Evolutionary conservation across 1,140 invertebrate species (phyloP), one percentile per base, ranked within the genome.

Genomic region (Anastatus disparis): DNA sequence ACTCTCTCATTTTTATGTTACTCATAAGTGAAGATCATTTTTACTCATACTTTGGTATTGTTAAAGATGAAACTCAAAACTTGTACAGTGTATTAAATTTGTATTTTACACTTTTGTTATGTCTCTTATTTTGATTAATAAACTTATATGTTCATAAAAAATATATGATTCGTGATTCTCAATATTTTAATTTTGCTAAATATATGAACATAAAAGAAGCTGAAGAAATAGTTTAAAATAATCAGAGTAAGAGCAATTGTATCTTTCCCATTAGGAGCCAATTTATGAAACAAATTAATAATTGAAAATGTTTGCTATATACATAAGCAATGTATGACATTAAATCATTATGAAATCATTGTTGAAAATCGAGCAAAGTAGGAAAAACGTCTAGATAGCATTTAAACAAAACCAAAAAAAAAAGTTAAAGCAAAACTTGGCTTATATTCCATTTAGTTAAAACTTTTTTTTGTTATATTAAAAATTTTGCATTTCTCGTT

Each of bases 191-290:
- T 15, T 15, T 31, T 63, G 7, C 20, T 31, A 31, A 9, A 7
- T 15, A 2, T 4, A 29, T 31, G n/a, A 42, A 55, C 42, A 22
- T 53, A 22, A 15, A 40, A 40, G 8, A 56, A 40, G 29, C 26
- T 24, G 22, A 24, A 48, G 17, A 59, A 59, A n/a, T n/a, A n/a
- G n/a, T n/a, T n/a, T n/a, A n/a, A 26, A 20, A 29, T 61, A 59
- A 61, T 62, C 69, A 27, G 65, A 74, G 70, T 70, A 66, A 56
- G 68, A 75, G 65, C 66, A 72, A 52, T 74, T 56, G 66, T 73
- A 67, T 10, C 31, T 10, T 10, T 6, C 31, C 31, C 31, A 72
- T 70, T 72, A 63, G 69, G 76, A 75, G 73, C 73, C 73, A 76
- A 76, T 74, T 76, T 73, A 40, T 50, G 50, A 59, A 59, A 15